These are phyloP conservation scores for Zonitis immaculata DNA, from an alignment of 2,888 invertebrate species.

Conservation along the genomic window DNA sequence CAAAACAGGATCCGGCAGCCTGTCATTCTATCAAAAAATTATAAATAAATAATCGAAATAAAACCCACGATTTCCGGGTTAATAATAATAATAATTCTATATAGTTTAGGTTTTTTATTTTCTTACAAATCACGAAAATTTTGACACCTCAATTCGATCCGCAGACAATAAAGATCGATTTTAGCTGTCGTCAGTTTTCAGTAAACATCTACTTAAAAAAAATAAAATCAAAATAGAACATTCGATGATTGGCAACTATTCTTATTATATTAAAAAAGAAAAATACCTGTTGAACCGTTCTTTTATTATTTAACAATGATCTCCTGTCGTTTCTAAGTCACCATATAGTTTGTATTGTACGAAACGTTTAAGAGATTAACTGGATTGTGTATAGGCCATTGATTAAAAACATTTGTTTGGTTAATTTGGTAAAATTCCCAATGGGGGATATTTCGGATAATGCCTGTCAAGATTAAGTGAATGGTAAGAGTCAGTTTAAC, in stretches of 20 bases:
- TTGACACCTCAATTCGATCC: background rate
- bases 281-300: conserved; percentile 44
- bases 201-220: conserved; percentile 28
- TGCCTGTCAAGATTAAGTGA: conserved; percentile 31
- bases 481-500: conserved; percentile 34
- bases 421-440: conserved; percentile 44
- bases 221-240: background rate
- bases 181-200: conserved; percentile 37
- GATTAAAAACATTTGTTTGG: conserved; percentile 47
- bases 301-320: conserved; percentile 37
- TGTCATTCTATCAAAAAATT: background rate
- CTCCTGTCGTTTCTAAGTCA: conserved; percentile 39
- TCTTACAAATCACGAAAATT: background rate
- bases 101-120: background rate
- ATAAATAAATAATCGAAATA: background rate
- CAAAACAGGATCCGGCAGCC: conserved; percentile 8
- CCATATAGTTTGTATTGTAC: conserved; percentile 32
- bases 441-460: conserved; percentile 29
- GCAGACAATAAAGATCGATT: conserved; percentile 31
- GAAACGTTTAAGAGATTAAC: conserved; percentile 42
- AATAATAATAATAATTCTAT: too few species aligned
- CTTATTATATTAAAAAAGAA: conserved; percentile 32
- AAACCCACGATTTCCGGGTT: conserved; percentile 34
- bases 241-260: conserved; percentile 29
- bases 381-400: conserved; percentile 40